Evolutionary conservation across 1,140 invertebrate species (phyloP), one percentile per base, ranked within the genome.

Genomic region (Cydia fagiglandana): DNA sequence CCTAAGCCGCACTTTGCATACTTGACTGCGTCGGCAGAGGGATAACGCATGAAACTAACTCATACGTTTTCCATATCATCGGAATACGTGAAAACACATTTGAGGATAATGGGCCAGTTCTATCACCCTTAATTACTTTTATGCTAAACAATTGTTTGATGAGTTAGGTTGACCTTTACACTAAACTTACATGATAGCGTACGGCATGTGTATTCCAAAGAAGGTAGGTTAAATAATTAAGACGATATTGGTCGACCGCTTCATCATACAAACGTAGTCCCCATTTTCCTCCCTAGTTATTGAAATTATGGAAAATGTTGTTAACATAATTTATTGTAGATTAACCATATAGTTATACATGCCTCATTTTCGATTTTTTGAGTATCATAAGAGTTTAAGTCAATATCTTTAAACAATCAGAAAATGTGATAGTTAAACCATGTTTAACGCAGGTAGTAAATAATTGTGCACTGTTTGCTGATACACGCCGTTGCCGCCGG

Each of bases 401-500:
- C 12, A 47, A 47, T 47, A 47, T 4, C 45, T 47, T 47, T n/a
- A 9, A 38, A 38, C 34, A 38, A 50, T 50, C 47, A 15, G 5
- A 56, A 56, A 20, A 56, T 15, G 13, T 56, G n/a, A 17, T n/a
- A 6, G 0, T 53, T 53, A 53, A 53, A 53, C 15, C 15, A 24
- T 24, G 24, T 24, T 24, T 24, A 1, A 24, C 24, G 24, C 24
- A 24, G 4, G 53, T 6, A 56, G 53, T 56, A n/a, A n/a, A n/a
- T n/a, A 56, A 56, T 56, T 56, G n/a, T 56, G 53, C 53, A 56
- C 30, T 68, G 64, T 68, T 64, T 28, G 64, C 47, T 56, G 53
- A 73, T 77, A 74, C 77, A 61, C 76, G 66, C 74, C 47, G 64
- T 45, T 66, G 38, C 66, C 74, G 78, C 80, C 85, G 85, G 85